A percentile compares a stretch with the other conserved stretches of the same genome.
Conservation (phyloP, 2,888 invertebrate species). For the Catocala sponsa region DNA sequence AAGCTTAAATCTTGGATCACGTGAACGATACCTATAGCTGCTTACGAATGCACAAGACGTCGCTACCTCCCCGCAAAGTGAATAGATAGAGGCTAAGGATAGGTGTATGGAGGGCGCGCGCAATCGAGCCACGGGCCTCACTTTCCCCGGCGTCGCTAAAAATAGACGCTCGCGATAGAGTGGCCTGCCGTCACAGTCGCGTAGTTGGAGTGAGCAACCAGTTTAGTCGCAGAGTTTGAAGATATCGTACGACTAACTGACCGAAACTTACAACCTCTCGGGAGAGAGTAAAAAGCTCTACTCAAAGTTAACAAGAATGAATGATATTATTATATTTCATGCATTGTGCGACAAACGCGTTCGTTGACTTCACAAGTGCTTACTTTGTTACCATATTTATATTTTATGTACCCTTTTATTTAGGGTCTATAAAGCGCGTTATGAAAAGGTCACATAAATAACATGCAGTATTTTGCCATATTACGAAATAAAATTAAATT, state of each 20-base stretch:
- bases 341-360: slow-evolving; percentile 20
- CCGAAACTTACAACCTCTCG: slow-evolving; percentile 34
- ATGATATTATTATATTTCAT: slow-evolving; percentile 32
- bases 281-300: slow-evolving; percentile 18
- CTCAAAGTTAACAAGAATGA: slow-evolving; percentile 25
- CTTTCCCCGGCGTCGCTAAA: slow-evolving; percentile 83
- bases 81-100: slow-evolving; percentile 68
- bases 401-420: slow-evolving; percentile 20
- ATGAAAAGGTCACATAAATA: slow-evolving; percentile 37
- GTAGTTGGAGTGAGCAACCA: slow-evolving; percentile 42
- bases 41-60: slow-evolving; percentile 81
- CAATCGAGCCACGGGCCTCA: slow-evolving; percentile 74
- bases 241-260: slow-evolving; percentile 39
- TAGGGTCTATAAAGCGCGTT: slow-evolving; percentile 20
- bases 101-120: slow-evolving; percentile 69
- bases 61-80: slow-evolving; percentile 71
- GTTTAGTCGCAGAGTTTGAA: slow-evolving; percentile 34
- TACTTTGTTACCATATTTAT: slow-evolving; percentile 6
- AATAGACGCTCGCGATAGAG: slow-evolving; percentile 82
- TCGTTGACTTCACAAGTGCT: slow-evolving; percentile 21
- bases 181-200: slow-evolving; percentile 62
- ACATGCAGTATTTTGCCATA: slow-evolving; percentile 13
- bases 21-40: slow-evolving; percentile 63
- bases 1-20: slow-evolving; percentile 45
- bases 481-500: slow-evolving; percentile 25